Evolutionary conservation across 2,797 vertebrate species (phyloP), one percentile per base, ranked within the genome.

Genomic region (Poecilia velifera): DNA sequence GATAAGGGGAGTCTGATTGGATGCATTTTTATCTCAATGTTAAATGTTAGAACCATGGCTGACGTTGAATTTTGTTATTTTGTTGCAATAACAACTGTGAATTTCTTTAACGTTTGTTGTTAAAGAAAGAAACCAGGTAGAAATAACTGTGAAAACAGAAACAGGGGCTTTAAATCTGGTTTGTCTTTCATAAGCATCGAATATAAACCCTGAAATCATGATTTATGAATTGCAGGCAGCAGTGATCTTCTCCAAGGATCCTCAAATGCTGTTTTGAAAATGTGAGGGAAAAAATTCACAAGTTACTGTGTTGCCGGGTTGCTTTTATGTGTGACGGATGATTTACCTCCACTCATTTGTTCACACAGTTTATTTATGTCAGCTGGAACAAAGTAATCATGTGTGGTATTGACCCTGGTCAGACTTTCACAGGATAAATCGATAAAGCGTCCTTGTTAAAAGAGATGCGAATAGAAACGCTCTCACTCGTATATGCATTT

Each of bases 351-450:
- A 14, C n/a, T 59, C 55, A 31, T n/a, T 57, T 57, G 55, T 28
- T 57, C 55, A 59, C 10, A 14, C 57, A 31, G 57, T 31, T 62
- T 62, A 62, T 72, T 72, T 46, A 72, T 46, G 46, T 71, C 57
- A 78, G 25, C 78, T 22, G 57, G 87, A 62, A 89, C 72, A 73
- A 53, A 85, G 81, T 6, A 88, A 88, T 90, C 78, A 79, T 41
- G 53, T 81, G 18, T 76, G 74, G 47, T 73, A 80, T 76, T n/a
- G 88, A 92, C 89, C 81, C 0, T 0, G 64, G 83, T 88, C 88
- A 76, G 73, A 31, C 72, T 12, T 79, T 76, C 82, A 57, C n/a
- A 46, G 78, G 57, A 16, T 34, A 34, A 62, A 62, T 83, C 62
- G 46, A 80, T 91, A 39, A 81, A 87, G 87, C 75, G 28, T 14